Base-by-base conservation (phyloP, 2,888 invertebrate species). In the Eupeodes luniger region DNA sequence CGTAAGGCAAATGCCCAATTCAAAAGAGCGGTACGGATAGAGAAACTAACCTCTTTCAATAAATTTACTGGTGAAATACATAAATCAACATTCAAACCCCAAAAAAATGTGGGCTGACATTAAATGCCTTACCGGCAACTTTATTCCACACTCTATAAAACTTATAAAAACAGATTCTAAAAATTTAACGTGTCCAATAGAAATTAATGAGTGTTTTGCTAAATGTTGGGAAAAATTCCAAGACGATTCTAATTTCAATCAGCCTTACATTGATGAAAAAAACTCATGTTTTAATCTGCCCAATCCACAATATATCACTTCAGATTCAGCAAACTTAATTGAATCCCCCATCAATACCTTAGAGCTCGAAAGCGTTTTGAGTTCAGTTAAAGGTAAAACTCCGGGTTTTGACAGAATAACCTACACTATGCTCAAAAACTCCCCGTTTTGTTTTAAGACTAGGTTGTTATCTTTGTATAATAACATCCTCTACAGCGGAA, bases 41-140 rank as follows among this genome's bases (percentile, higher is more conserved):
- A 61, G 36, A 61, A n/a, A 12, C 7, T n/a, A 14, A 19, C 19
- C 19, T 4, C n/a, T n/a, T n/a, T 61, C 36, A 5, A n/a, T 40
- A 36, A 36, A n/a, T 61, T 61, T 40, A 61, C 61, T 9, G 14
- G 0, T 4, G 10, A 61, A 14, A 61, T 61, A n/a, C n/a, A n/a
- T n/a, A 10, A 61, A 61, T 61, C 4, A 14, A 4, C n/a, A 61
- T n/a, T 61, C 61, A 14, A 36, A 36, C 7, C 14, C n/a, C 36
- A 61, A 61, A 40, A 61, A 61, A 47, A 19, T 66, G 47, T 66
- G 66, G 66, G 47, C 66, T 16, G 49, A 66, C n/a, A 66, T 66
- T 19, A 66, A 47, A 6, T 47, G 14, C 16, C 44, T 66, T 10
- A 5, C 19, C 19, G 66, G 49, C 12, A 49, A 27, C 10, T 66